Base-by-base conservation (phyloP, 2,113 vertebrate genomes). In the Morone saxatilis region DNA sequence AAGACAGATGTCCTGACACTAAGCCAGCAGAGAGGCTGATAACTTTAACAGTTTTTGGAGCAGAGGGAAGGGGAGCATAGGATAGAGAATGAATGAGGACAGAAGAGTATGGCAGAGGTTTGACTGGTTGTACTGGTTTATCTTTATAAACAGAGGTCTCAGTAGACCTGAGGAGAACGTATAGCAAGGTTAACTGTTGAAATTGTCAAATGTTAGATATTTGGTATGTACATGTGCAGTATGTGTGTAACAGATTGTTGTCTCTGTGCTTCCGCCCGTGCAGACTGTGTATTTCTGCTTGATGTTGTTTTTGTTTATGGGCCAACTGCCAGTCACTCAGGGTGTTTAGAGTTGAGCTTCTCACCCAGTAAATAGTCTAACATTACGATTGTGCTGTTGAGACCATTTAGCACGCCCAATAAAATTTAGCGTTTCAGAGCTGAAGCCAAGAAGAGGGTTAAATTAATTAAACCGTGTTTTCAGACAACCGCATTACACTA, bases 1-100 rank as follows among this genome's bases (percentile, higher is more conserved):
- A 94, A 94, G 83, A 79, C 93, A 95, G 89, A 94, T 92, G 93
- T 86, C 78, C 56, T 88, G 92, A 91, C 38, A 85, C 77, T 78
- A 85, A 73, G 72, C 83, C 90, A 85, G 61, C 80, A 61, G 57
- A 85, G 48, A 7, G 72, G 70, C 53, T 2, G 88, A 84, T 41
- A 89, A 76, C 74, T 86, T 89, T 74, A 65, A 81, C 66, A 87
- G 84, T 65, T 78, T 74, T 81, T 54, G 69, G 81, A 77, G 60
- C 45, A 47, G 40, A 71, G 54, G n/a, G 71, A 2, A 53, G 43
- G 31, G 38, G 19, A 10, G n/a, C 59, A 45, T n/a, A 19, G 19
- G 22, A 62, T 47, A 53, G 60, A 67, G 62, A 70, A 40, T 68
- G 63, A 56, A 40, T 60, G 61, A 75, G 60, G 50, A 71, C 53